Evolutionary conservation across 1,140 invertebrate genomes (phyloP), one percentile per base, ranked within the genome.

Genomic region (Saccostrea echinata): DNA sequence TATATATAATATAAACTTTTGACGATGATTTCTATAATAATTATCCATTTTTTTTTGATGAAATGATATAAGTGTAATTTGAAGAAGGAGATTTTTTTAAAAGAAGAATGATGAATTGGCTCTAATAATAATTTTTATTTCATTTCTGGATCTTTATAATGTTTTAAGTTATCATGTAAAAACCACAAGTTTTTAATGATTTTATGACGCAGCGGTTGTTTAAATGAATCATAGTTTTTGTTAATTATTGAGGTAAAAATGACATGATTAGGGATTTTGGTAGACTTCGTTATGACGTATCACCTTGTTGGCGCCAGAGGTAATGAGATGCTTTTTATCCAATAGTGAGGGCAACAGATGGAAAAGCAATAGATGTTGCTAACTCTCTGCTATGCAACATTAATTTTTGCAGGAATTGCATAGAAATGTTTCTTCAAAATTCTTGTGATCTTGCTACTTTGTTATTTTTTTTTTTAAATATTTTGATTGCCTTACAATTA

Each of bases 321-420:
- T 76, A 76, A 76, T 30, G 68, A 76, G 68, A 16, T 12, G 30
- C 27, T 76, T 76, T 76, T 76, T 30, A 76, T 76, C 68, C 6
- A 12, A 33, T 30, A 27, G 68, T 11, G 68, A 11, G 13, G 16
- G 68, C 30, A 76, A 76, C 68, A 76, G 68, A 76, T 76, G 68
- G 68, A 33, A 30, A 76, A 76, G 27, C 24, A 76, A 76, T 76
- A 18, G 24, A 76, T 76, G 30, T 30, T 27, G 16, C 27, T 30
- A 12, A 16, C 27, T 76, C 27, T 11, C 33, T 11, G 68, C 68
- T 30, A 30, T 27, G 68, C 68, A 76, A 76, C 68, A 76, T 30
- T 33, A 30, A n/a, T 35, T 76, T 76, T 76, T 76, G 8, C 30
- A 16, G 27, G 24, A 33, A 13, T 21, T 76, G 0, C 9, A 30